These are phyloP conservation scores for Noctilio leporinus DNA, from an alignment of 2,113 vertebrate species.

Conservation along the genomic window DNA sequence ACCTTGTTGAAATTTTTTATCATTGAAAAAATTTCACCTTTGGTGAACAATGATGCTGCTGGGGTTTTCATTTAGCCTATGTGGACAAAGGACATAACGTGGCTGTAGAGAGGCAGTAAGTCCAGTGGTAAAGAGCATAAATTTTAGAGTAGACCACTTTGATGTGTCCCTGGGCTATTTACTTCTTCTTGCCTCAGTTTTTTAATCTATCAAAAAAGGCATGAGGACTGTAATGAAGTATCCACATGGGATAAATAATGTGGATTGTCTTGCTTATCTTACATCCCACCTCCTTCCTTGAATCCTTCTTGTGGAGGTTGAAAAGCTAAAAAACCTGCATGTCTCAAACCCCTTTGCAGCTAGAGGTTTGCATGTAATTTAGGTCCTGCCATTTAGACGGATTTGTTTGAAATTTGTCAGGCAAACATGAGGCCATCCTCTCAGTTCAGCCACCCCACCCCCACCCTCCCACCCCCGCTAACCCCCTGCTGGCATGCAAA, in stretches of 20 bases:
- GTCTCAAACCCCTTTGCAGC: background rate
- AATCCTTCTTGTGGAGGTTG: background rate
- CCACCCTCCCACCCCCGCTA: too few relatives aligned
- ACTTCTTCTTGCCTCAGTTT: background rate
- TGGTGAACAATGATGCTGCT: background rate
- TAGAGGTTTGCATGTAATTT: background rate
- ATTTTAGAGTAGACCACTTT: background rate
- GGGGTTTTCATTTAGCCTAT: background rate
- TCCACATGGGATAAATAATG: too few relatives aligned
- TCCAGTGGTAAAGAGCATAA: background rate
- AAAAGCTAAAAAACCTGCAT: background rate
- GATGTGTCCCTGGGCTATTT: background rate
- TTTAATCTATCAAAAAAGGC: background rate
- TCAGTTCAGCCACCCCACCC: background rate
- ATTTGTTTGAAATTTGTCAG: conserved; percentile 33
- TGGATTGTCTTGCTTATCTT: background rate
- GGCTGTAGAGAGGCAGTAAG: background rate
- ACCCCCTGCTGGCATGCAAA: background rate
- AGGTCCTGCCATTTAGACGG: background rate
- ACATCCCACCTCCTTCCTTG: background rate
- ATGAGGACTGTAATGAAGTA: background rate
- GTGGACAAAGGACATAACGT: background rate
- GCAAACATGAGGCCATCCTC: background rate
- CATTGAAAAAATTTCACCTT: background rate
- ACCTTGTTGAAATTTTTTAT: background rate